Evolutionary conservation across 2,113 vertebrate species (phyloP), one percentile per base, ranked within the genome.

Genomic region (Lichenostomus cassidix): DNA sequence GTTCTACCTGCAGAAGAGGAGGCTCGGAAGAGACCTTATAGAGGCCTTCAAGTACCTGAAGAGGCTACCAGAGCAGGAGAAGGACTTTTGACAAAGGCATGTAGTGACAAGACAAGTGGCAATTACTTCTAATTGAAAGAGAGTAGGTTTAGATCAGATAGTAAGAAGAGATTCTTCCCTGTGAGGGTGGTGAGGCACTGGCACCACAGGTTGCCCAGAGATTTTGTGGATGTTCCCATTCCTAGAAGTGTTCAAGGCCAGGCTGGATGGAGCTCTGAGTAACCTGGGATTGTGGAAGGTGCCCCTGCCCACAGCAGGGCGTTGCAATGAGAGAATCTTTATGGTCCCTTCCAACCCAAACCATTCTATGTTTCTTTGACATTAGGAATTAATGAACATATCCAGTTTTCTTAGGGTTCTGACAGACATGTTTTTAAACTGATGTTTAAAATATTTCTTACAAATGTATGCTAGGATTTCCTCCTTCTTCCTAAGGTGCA

Each of bases 191-290:
- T 59, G 44, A 39, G 33, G 15, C 22, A 3, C 19, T 39, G 33
- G 33, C 9, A 65, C 27, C 12, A 17, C 37, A 52, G 7, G 9
- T 2, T 81, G 5, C 11, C 6, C 60, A 44, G 37, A n/a, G 52
- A 37, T 52, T 3, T 20, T 21, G 27, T 18, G 7, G 5, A 1
- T 58, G 9, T 1, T 1, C 5, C 15, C 44, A 25, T 46, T 1
- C 19, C 6, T 1, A 17, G 16, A 17, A 42, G 13, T 14, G 18
- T 25, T 35, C 28, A 53, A 15, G 13, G 9, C 4, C 47, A 76
- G 47, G 13, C 0, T 69, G 47, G 41, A 41, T 31, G 11, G n/a
- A 1, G 0, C 16, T 68, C 46, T 25, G 47, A 55, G 11, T 6
- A 76, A 6, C 2, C 24, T 69, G 70, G 14, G 3, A 2, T 13